Evolutionary conservation across 2,113 vertebrate genomes (phyloP).

Genomic region (Nymphicus hollandicus): DNA sequence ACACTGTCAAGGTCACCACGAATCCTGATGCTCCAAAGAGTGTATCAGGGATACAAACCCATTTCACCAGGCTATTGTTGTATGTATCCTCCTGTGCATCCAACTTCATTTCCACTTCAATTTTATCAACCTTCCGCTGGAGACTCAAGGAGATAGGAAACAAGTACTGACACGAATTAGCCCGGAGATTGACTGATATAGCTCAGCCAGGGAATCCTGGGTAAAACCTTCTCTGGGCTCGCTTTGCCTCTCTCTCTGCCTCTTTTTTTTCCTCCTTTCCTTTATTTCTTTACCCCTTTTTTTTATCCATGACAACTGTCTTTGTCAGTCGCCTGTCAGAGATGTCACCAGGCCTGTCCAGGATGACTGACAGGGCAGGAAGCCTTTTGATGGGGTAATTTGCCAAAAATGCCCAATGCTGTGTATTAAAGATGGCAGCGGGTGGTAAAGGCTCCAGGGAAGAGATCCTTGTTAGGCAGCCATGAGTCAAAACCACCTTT

Average conservation of each 20-base stretch:
- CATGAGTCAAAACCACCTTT: rapidly evolving
- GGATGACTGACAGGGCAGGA: constrained; percentile 71
- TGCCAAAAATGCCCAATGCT: constrained; percentile 74
- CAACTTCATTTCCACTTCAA: constrained; percentile 99
- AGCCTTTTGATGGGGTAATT: constrained; percentile 84
- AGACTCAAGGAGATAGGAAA: constrained; percentile 93
- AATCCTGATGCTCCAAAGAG: constrained; percentile 70
- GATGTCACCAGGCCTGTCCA: constrained; percentile 72
- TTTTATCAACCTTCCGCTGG: constrained; percentile 94
- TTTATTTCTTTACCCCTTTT: background rate
- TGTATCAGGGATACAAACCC: constrained; percentile 79
- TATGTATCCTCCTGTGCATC: constrained; percentile 85
- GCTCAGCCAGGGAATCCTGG: constrained; percentile 83
- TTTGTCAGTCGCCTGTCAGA: constrained; percentile 83
- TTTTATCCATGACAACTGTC: constrained; percentile 27
- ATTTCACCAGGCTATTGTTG: constrained; percentile 78
- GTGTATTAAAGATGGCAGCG: constrained; percentile 70
- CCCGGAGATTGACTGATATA: constrained; percentile 91
- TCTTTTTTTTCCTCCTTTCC: background rate
- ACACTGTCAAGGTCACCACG: constrained; percentile 85
- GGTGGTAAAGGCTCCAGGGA: background rate
- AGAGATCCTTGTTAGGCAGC: background rate
- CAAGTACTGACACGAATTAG: constrained; percentile 94
- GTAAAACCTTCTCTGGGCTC: constrained; percentile 69
- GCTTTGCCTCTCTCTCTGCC: background rate